Conservation (phyloP, 2,797 vertebrate genomes). For the Anguilla megastoma region DNA sequence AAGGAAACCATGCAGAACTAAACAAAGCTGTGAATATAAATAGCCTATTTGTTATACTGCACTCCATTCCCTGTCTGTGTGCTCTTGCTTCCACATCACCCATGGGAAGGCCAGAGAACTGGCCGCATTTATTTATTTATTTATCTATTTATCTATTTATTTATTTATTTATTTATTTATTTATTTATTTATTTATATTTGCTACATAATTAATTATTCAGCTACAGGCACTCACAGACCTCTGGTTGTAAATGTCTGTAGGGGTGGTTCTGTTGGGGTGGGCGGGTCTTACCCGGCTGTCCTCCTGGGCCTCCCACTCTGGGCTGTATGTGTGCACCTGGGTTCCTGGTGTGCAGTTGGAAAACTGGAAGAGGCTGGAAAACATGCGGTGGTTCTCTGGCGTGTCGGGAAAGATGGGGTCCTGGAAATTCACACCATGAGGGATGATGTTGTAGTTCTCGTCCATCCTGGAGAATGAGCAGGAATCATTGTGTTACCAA, state of each 20-base stretch:
- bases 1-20: not conserved
- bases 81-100: not conserved
- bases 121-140: not conserved
- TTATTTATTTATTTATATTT: not conserved
- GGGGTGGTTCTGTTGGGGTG: not conserved
- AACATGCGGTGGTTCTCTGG: constrained; percentile 79
- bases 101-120: not conserved
- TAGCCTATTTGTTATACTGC: not conserved
- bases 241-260: not conserved
- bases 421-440: constrained; percentile 84
- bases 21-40: not conserved
- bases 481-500: not conserved
- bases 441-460: constrained; percentile 82
- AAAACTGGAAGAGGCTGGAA: constrained; percentile 82
- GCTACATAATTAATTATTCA: not conserved
- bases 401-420: constrained; percentile 79
- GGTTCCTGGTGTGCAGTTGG: constrained; percentile 79
- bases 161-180: not conserved
- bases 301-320: constrained; percentile 80
- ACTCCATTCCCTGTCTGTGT: not conserved
- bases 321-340: constrained; percentile 75
- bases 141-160: not conserved
- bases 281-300: constrained; percentile 72
- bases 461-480: constrained; percentile 72
- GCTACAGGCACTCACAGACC: not conserved